Evolutionary conservation across 2,113 vertebrate species (phyloP).

Genomic region (Crocuta crocuta): DNA sequence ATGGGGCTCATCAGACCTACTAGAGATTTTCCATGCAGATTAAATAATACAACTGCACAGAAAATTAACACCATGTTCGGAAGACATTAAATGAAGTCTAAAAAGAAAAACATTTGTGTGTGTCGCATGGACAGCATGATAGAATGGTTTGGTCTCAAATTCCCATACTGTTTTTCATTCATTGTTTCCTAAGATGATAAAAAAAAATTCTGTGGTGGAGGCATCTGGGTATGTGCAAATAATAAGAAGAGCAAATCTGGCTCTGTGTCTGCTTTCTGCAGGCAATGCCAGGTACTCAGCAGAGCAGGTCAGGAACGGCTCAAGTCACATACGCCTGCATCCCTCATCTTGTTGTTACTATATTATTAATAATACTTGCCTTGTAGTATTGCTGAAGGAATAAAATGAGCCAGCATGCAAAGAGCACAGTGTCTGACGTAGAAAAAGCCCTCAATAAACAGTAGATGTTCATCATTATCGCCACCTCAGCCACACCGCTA

Average conservation of each 20-base stretch:
- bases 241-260: background rate
- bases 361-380: background rate
- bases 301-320: background rate
- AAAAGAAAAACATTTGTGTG: background rate
- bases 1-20: background rate
- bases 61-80: background rate
- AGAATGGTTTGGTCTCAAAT: background rate
- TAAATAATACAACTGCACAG: background rate
- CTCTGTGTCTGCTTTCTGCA: background rate
- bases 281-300: background rate
- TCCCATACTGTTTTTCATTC: background rate
- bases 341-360: background rate
- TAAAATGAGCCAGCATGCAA: background rate
- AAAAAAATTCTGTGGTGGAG: background rate
- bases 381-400: background rate
- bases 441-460: background rate
- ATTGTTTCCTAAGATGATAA: background rate
- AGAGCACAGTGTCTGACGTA: background rate
- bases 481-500: rapidly evolving
- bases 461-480: rapidly evolving
- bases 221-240: background rate
- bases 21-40: background rate
- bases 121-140: rapidly evolving
- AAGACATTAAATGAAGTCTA: background rate
- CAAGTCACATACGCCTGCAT: background rate